Percentiles rank a stretch among this genome's conserved stretches.
These are phyloP conservation scores for Steatornis caripensis DNA, from an alignment of 2,113 vertebrate genomes.

Conservation along the genomic window DNA sequence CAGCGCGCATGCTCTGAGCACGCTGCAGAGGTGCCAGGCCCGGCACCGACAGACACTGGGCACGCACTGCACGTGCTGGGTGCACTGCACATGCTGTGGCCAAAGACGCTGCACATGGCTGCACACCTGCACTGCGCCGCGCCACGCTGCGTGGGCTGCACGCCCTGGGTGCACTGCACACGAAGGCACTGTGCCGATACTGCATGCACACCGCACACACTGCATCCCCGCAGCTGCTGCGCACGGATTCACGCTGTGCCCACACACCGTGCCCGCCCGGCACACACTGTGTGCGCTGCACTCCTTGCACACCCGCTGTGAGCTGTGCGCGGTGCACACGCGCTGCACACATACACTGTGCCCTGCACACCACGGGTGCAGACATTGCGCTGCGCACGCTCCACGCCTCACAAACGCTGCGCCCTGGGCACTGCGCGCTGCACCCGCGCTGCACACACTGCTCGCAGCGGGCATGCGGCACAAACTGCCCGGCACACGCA, in stretches of 20 bases:
- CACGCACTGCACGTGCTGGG: too few species aligned
- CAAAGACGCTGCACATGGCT: neutral
- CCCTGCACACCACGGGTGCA: too few species aligned
- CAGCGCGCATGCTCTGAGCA: neutral
- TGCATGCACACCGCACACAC: fast-evolving
- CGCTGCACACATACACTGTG: neutral
- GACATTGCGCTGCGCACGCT: too few species aligned
- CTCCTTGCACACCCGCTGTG: fast-evolving
- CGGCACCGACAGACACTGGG: neutral
- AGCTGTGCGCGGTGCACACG: fast-evolving
- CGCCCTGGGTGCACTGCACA: fast-evolving
- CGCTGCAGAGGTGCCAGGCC: neutral
- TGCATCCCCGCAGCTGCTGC: neutral
- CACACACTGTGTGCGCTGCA: fast-evolving
- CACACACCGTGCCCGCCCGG: fast-evolving
- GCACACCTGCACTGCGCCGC: too few species aligned
- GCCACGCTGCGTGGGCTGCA: too few species aligned
- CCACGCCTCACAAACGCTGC: too few species aligned
- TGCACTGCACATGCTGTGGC: neutral
- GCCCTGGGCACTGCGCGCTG: too few species aligned
- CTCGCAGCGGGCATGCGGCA: neutral
- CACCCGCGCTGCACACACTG: neutral
- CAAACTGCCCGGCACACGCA: neutral
- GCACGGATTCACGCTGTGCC: neutral
- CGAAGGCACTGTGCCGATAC: fast-evolving